A percentile compares a stretch with the other conserved stretches of the same genome.
These are phyloP conservation scores for Tretioscincus oriximinensis DNA, from an alignment of 2,113 vertebrate species.

Conservation along the genomic window DNA sequence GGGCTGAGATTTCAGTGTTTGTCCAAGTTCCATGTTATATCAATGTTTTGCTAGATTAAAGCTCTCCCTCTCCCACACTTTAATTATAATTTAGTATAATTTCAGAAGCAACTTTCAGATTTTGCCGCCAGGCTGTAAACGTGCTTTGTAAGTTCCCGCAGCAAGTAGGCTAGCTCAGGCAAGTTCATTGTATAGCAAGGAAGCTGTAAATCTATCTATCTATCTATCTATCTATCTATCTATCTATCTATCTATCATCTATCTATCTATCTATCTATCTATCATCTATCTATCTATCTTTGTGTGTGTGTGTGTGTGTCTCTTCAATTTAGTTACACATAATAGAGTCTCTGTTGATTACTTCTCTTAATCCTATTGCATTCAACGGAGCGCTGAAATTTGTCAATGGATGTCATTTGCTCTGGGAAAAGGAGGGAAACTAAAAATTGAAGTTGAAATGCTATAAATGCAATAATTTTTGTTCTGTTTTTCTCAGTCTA, in stretches of 20 bases:
- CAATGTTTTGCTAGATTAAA: slow-evolving; percentile 4
- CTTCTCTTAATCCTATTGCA: neutral
- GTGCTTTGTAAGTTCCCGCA: slow-evolving; percentile 62
- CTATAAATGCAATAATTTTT: neutral
- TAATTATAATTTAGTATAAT: slow-evolving; percentile 31
- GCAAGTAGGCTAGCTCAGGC: slow-evolving; percentile 67
- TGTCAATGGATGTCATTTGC: neutral
- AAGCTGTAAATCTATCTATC: slow-evolving; percentile 38
- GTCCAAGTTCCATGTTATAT: neutral
- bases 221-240: too few relatives aligned
- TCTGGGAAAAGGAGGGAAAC: neutral
- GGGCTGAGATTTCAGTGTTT: too few relatives aligned
- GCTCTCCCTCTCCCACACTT: neutral
- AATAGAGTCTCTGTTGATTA: neutral
- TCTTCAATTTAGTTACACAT: slow-evolving; percentile 17
- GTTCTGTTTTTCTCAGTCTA: too few relatives aligned
- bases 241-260: too few relatives aligned
- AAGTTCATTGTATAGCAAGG: slow-evolving; percentile 50
- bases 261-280: neutral
- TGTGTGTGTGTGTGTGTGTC: too few relatives aligned
- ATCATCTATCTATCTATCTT: neutral
- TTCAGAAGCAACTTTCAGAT: slow-evolving; percentile 57
- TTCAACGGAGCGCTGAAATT: neutral
- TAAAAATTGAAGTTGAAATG: too few relatives aligned
- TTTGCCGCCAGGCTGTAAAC: slow-evolving; percentile 49